These are phyloP conservation scores for Cochlearius cochlearius DNA, from an alignment of 2,113 vertebrate species.

Conservation along the genomic window DNA sequence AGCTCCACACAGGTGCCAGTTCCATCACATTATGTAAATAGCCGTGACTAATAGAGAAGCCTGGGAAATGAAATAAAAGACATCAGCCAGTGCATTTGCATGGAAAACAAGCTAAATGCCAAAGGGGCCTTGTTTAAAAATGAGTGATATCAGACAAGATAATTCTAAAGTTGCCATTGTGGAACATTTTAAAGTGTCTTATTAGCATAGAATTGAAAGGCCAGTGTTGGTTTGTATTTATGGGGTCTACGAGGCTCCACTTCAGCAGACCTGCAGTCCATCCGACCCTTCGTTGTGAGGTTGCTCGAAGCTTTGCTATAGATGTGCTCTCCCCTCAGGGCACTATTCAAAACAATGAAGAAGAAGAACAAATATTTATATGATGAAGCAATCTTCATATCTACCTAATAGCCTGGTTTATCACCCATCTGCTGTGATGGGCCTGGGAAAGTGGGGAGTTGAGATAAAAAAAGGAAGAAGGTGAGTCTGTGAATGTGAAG, in stretches of 20 bases:
- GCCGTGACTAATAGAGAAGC: conserved; percentile 44
- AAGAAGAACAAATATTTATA: background rate
- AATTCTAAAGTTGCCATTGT: conserved; percentile 46
- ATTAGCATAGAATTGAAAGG: conserved; percentile 35
- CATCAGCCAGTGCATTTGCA: conserved; percentile 26
- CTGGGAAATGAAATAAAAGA: conserved; percentile 24
- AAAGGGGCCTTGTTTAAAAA: conserved; percentile 24
- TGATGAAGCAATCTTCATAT: background rate
- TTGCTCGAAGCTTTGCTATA: background rate
- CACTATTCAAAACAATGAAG: background rate
- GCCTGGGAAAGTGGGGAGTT: background rate
- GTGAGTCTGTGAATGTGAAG: background rate
- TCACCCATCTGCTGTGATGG: background rate
- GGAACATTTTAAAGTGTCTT: conserved; percentile 2
- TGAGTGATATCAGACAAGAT: conserved; percentile 51
- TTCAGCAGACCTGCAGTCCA: background rate
- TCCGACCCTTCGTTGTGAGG: background rate
- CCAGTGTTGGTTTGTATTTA: background rate
- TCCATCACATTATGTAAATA: conserved; percentile 61
- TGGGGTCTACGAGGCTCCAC: background rate
- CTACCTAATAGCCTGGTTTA: background rate
- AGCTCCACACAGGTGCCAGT: conserved; percentile 7
- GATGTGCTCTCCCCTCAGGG: background rate
- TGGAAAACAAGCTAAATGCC: background rate
- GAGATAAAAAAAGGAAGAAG: background rate